Evolutionary conservation across 2,888 invertebrate species (phyloP).

Genomic region (Hybos culiciformis): DNA sequence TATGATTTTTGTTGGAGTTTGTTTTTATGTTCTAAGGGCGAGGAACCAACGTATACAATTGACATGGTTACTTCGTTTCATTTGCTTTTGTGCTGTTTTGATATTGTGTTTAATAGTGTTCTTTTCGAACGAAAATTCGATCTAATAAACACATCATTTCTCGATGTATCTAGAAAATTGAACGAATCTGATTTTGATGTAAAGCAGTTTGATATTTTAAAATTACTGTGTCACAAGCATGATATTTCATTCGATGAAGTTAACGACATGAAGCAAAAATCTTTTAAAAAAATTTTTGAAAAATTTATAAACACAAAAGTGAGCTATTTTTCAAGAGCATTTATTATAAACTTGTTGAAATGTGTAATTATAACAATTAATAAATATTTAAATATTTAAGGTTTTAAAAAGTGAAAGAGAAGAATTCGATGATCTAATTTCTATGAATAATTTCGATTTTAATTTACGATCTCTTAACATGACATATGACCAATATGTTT

Average conservation of each 20-base stretch:
- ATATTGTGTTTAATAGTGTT: slow-evolving; percentile 80
- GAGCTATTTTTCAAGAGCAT: slow-evolving; percentile 5
- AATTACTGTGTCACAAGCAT: slow-evolving; percentile 64
- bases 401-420: slow-evolving; percentile 59
- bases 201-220: slow-evolving; percentile 55
- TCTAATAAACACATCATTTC: slow-evolving; percentile 70
- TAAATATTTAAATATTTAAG: too few relatives aligned
- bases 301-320: slow-evolving; percentile 36
- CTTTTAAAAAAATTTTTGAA: slow-evolving; percentile 64
- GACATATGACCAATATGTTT: slow-evolving; percentile 79
- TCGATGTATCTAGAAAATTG: slow-evolving; percentile 62
- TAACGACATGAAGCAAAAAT: slow-evolving; percentile 78
- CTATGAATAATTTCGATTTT: slow-evolving; percentile 63
- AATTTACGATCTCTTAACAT: slow-evolving; percentile 77
- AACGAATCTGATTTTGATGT: slow-evolving; percentile 39
- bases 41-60: slow-evolving; percentile 72
- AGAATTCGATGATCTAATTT: slow-evolving; percentile 60
- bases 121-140: slow-evolving; percentile 65
- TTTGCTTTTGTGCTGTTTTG: slow-evolving; percentile 77
- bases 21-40: slow-evolving; percentile 78
- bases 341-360: background rate
- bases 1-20: slow-evolving; percentile 92
- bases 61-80: slow-evolving; percentile 93
- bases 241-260: slow-evolving; percentile 79
- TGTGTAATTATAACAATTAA: too few relatives aligned